Conservation (phyloP, 1,140 invertebrate species). For the Eurosta solidaginis region DNA sequence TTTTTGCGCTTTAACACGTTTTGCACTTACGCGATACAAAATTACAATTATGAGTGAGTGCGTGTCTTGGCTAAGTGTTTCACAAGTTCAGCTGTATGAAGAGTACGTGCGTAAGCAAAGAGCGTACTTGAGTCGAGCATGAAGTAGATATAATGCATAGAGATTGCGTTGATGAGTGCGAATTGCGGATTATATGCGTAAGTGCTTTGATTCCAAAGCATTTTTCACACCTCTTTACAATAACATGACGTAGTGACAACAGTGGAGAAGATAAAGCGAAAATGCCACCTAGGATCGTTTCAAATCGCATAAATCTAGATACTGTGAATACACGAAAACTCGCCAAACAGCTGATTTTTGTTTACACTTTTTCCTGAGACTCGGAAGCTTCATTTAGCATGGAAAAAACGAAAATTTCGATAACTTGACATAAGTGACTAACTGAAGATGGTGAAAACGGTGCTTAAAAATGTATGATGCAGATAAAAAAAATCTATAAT, state of each 20-base stretch:
- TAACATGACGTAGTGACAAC: background rate
- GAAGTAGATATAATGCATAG: conserved; percentile 2
- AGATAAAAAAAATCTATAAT: too few relatives aligned
- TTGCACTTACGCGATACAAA: background rate
- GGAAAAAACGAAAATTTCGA: too few relatives aligned
- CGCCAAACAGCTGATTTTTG: too few relatives aligned
- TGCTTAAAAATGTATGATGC: too few relatives aligned
- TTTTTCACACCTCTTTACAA: background rate
- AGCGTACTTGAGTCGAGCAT: background rate
- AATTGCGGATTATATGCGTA: background rate
- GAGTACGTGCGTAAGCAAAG: background rate
- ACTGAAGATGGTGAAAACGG: too few relatives aligned
- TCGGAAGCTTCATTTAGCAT: too few relatives aligned
- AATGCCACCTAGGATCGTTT: too few relatives aligned
- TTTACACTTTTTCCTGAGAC: too few relatives aligned
- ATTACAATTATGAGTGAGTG: background rate
- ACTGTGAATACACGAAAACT: too few relatives aligned
- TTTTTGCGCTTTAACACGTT: background rate
- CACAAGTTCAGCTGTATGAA: background rate
- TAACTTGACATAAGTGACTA: too few relatives aligned
- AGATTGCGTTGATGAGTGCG: background rate
- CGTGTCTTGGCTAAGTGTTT: background rate
- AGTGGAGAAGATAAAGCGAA: background rate
- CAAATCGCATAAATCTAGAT: too few relatives aligned
- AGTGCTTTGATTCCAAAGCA: background rate